Base-by-base conservation (phyloP, 2,888 invertebrate genomes). In the Lamellibrachia satsuma region DNA sequence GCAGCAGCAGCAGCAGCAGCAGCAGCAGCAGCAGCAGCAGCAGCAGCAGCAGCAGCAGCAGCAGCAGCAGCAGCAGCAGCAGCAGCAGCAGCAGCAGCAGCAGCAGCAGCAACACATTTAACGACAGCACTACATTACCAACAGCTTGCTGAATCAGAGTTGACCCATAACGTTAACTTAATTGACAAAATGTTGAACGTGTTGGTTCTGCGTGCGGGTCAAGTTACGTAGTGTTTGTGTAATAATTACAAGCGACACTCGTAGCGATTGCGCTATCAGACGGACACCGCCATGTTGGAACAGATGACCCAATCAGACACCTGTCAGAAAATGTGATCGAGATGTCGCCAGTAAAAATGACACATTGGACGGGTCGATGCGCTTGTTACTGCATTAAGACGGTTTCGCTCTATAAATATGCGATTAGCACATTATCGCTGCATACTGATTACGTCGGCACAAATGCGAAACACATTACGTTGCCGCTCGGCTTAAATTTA, bases 341-440 rank as follows among this genome's bases (percentile, higher is more conserved):
- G n/a, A 22, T 75, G 75, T 75, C 75, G 75, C 75, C 15, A 75
- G 3, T 75, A 75, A 75, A 75, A n/a, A 75, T 75, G 75, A 75
- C 75, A 75, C 22, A n/a, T 4, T 6, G 15, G 75, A 75, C 75
- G 75, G 75, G 22, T 75, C 75, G 22, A 75, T 75, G 75, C 75
- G 75, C 75, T 22, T 75, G 75, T 75, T n/a, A 75, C 6, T 75
- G 75, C 75, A 75, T 75, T 75, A n/a, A 75, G 22, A 15, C 15
- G 75, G 75, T n/a, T 75, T 75, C 75, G 75, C 55, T 75, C 75
- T 75, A 75, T 75, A 75, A 75, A 75, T 15, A 75, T 75, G 75
- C 75, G 75, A 75, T 75, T 75, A 75, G 75, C 75, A 75, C 75
- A 75, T 75, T 75, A 75, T 22, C 75, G 75, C 75, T 75, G 75